Evolutionary conservation across 2,888 invertebrate genomes (phyloP).

Genomic region (Parnassius orleans): DNA sequence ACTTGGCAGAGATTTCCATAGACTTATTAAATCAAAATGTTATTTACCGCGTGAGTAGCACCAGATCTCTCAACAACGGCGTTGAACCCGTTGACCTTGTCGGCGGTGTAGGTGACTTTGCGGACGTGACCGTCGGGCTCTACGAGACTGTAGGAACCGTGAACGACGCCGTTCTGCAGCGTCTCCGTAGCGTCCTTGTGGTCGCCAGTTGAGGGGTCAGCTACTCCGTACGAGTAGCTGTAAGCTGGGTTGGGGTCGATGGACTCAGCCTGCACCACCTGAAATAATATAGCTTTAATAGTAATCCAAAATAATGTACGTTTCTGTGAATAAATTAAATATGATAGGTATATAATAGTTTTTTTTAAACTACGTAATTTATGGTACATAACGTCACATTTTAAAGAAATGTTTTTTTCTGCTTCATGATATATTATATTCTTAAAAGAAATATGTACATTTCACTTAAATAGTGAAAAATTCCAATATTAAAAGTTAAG

Average conservation of each 20-base stretch:
- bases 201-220: slow-evolving; percentile 75
- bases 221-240: slow-evolving; percentile 76
- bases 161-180: slow-evolving; percentile 76
- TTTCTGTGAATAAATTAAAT: too few relatives aligned
- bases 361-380: too few relatives aligned
- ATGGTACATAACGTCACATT: too few relatives aligned
- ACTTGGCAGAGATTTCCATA: too few relatives aligned
- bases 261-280: slow-evolving; percentile 70
- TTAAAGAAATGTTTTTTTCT: too few relatives aligned
- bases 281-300: background rate
- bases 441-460: too few relatives aligned
- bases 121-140: slow-evolving; percentile 76
- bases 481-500: too few relatives aligned
- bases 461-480: too few relatives aligned
- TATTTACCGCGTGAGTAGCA: slow-evolving; percentile 57
- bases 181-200: slow-evolving; percentile 76
- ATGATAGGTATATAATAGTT: too few relatives aligned
- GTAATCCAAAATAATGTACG: background rate
- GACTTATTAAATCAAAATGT: background rate
- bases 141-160: slow-evolving; percentile 77
- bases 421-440: too few relatives aligned
- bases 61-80: slow-evolving; percentile 77
- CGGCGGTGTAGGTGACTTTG: slow-evolving; percentile 78
- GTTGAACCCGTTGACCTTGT: slow-evolving; percentile 76
- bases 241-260: slow-evolving; percentile 78